Conservation (phyloP, 2,888 invertebrate genomes). For the Apotomis capreana region DNA sequence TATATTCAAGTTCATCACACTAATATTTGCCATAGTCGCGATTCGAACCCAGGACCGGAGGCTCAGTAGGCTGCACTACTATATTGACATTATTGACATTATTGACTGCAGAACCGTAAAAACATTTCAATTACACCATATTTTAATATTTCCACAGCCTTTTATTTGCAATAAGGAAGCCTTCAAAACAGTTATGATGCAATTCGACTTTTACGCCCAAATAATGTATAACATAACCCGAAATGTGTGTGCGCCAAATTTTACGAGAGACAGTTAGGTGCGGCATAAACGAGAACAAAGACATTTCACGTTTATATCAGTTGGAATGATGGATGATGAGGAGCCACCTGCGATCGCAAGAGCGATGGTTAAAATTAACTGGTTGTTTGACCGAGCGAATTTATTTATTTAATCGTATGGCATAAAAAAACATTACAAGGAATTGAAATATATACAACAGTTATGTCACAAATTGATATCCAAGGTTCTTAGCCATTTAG, state of each 20-base stretch:
- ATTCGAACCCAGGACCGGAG: too few relatives aligned
- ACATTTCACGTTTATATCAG: background rate
- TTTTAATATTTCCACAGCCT: background rate
- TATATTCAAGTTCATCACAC: too few relatives aligned
- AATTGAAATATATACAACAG: too few relatives aligned
- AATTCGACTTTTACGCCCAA: constrained; percentile 7
- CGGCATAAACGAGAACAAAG: constrained; percentile 14
- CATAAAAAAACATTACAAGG: too few relatives aligned
- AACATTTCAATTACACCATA: background rate
- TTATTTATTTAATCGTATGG: too few relatives aligned
- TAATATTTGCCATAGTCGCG: too few relatives aligned
- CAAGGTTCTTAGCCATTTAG: too few relatives aligned
- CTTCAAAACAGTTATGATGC: constrained; percentile 22
- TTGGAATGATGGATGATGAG: background rate
- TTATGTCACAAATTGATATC: too few relatives aligned
- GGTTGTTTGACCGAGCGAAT: too few relatives aligned
- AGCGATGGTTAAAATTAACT: background rate
- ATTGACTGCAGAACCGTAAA: background rate
- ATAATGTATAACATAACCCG: constrained; percentile 17
- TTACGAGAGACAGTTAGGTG: constrained; percentile 16
- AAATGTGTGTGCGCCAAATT: constrained; percentile 10
- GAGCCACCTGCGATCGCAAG: background rate
- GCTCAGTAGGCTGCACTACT: too few relatives aligned
- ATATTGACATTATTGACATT: too few relatives aligned
- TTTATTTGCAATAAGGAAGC: constrained; percentile 19